Conservation (phyloP, 2,797 vertebrate genomes). For the Molossus molossus region DNA sequence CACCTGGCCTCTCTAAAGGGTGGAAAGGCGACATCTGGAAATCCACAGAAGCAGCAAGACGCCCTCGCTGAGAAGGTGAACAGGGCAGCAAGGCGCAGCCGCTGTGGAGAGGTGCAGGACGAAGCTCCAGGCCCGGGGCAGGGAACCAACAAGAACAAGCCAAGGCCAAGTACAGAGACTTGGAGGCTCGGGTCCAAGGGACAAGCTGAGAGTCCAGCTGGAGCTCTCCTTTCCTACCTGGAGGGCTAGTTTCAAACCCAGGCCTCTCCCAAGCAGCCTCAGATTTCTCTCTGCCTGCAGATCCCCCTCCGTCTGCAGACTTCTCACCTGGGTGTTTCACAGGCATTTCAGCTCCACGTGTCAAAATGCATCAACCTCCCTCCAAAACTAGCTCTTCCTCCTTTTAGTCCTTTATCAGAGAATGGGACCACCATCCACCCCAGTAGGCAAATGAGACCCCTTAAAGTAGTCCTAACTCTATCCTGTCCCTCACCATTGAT, state of each 20-base stretch:
- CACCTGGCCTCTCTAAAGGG: background rate
- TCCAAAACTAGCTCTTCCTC: background rate
- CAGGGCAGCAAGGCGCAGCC: background rate
- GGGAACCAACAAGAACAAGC: background rate
- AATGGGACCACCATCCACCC: background rate
- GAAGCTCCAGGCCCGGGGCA: background rate
- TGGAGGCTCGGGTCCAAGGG: background rate
- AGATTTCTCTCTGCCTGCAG: background rate
- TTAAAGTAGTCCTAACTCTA: background rate
- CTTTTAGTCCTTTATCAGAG: background rate
- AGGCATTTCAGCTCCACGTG: background rate
- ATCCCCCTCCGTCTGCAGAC: accelerated
- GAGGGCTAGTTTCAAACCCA: background rate
- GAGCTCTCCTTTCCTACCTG: background rate
- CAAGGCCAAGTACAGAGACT: background rate
- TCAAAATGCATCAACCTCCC: background rate
- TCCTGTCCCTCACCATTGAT: background rate
- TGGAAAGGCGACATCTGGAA: background rate
- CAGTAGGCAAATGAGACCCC: background rate
- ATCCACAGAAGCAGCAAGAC: background rate
- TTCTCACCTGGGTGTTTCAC: background rate
- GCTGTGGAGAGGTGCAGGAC: accelerated
- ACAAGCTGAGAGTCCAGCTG: background rate
- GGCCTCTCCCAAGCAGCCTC: background rate
- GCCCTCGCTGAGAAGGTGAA: background rate